Evolutionary conservation across 2,888 invertebrate genomes (phyloP).

Genomic region (Mesoligia furuncula): DNA sequence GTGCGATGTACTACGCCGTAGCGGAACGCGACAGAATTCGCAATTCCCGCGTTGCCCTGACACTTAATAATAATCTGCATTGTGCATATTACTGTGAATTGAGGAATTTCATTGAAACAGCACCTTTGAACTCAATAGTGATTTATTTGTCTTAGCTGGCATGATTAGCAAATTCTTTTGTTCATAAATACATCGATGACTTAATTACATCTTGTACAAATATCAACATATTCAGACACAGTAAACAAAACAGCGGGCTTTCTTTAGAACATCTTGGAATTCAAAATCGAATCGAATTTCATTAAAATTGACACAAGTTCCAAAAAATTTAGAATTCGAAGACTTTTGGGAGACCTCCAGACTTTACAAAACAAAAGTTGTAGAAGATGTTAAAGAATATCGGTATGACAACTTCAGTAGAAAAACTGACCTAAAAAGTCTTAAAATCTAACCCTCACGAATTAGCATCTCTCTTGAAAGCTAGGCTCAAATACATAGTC

Average conservation of each 20-base stretch:
- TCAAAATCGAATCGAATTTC: not conserved
- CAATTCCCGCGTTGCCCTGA: not conserved
- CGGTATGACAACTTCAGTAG: not conserved
- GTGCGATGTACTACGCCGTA: not conserved
- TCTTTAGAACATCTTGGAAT: not conserved
- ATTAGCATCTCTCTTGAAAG: not conserved
- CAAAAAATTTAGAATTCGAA: not conserved
- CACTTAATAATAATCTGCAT: not conserved
- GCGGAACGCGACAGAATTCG: not conserved
- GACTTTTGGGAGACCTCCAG: not conserved
- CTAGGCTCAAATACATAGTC: not conserved
- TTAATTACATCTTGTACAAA: slow-evolving; percentile 8
- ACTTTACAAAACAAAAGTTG: not conserved
- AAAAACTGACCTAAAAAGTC: not conserved
- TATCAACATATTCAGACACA: not conserved
- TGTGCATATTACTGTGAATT: not conserved
- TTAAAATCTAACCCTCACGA: not conserved
- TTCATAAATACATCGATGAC: slow-evolving; percentile 20
- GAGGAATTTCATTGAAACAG: slow-evolving; percentile 20
- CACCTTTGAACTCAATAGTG: slow-evolving; percentile 2
- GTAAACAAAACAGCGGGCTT: not conserved
- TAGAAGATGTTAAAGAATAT: not conserved
- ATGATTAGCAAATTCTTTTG: slow-evolving; percentile 18
- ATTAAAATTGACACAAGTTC: not conserved
- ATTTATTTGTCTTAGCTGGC: slow-evolving; percentile 37